Base-by-base conservation (phyloP, 2,797 vertebrate species). In the Gouania willdenowi region DNA sequence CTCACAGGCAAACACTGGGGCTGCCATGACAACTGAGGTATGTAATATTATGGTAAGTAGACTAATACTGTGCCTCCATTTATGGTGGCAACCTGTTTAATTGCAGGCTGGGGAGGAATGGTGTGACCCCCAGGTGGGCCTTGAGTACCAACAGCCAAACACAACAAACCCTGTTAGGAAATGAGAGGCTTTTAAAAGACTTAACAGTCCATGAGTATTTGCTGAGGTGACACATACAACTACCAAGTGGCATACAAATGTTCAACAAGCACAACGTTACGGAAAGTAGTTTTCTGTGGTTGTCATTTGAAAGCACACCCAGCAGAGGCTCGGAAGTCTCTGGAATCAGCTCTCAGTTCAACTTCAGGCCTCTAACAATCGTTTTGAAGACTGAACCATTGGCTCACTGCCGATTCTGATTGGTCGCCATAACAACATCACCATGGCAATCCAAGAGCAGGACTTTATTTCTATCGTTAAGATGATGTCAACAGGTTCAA, bases 341-440 rank as follows among this genome's bases (percentile, higher is more conserved):
- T n/a, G n/a, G n/a, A n/a, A n/a, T n/a, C n/a, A n/a, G n/a, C n/a
- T n/a, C 41, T 38, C 50, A 27, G 26, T 52, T 51, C 26, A 2
- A 49, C 40, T 34, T 43, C 51, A 19, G 26, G 46, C 66, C 23
- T 31, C 13, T 14, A 13, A 14, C 13, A 14, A 13, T 14, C 19
- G 20, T 6, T 20, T n/a, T n/a, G n/a, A n/a, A n/a, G n/a, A 5
- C 50, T 39, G 18, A 19, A 40, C 71, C 56, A 51, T 59, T 54
- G 53, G 55, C 48, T 72, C 59, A 75, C 72, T 68, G 76, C 58
- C 66, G 33, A 46, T 41, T 68, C 61, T 75, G 68, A 80, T 73
- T 76, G 71, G 80, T 83, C 55, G 17, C 72, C 75, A 82, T 81
- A 77, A 81, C 79, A 79, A 81, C 82, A 68, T 80, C 61, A 52